Conservation (phyloP, 2,113 vertebrate species). For the Microcebus ravelobensis region DNA sequence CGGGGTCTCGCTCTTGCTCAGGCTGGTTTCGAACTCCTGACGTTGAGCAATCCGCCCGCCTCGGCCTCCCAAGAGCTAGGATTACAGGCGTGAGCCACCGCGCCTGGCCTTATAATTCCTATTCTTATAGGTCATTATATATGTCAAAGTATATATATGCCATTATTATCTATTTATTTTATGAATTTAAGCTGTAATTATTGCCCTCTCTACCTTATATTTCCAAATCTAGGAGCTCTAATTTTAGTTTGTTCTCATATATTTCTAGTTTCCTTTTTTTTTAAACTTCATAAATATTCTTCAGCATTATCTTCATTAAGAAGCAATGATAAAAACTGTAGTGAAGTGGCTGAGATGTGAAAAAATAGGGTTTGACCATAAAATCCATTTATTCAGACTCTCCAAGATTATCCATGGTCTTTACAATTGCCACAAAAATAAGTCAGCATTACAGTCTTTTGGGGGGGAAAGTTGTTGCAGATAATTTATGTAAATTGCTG, state of each 20-base stretch:
- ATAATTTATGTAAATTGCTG: conserved; percentile 45
- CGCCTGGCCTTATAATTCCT: no score
- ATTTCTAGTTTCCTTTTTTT: neutral
- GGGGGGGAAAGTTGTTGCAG: neutral
- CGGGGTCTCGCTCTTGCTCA: no score
- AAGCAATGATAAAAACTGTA: neutral
- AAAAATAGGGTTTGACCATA: neutral
- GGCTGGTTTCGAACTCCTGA: no score
- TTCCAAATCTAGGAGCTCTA: neutral
- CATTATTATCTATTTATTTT: neutral
- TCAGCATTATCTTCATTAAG: neutral
- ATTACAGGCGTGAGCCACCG: no score
- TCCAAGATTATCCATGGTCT: neutral
- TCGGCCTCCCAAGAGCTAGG: no score
- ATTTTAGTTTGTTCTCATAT: conserved; percentile 3
- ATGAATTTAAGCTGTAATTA: neutral
- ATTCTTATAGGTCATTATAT: neutral
- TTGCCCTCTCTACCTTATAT: neutral
- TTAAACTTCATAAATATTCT: neutral
- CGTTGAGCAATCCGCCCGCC: no score
- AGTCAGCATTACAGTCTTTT: neutral
- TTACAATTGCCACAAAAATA: neutral
- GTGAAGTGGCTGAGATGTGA: neutral
- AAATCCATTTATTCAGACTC: neutral
- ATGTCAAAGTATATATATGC: neutral